Percentiles rank a stretch among this genome's conserved stretches.
Evolutionary conservation across 2,888 invertebrate species (phyloP).

Genomic region (Spialia ferax): DNA sequence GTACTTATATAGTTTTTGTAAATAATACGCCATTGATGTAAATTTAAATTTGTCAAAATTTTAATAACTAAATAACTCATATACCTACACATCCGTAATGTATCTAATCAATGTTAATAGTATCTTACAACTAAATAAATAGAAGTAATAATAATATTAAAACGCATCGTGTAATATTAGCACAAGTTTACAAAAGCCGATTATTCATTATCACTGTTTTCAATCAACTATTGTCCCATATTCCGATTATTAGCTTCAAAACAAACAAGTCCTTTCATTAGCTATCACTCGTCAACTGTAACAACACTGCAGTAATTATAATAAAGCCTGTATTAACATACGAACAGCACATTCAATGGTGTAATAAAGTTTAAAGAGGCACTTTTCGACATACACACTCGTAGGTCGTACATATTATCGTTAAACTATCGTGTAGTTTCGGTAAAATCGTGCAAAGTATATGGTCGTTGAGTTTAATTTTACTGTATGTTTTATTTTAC

Average conservation of each 20-base stretch:
- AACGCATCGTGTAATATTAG: not conserved
- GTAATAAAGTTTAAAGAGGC: conserved; percentile 37
- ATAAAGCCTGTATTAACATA: conserved; percentile 34
- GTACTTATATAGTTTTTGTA: too few relatives aligned
- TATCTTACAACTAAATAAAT: too few relatives aligned
- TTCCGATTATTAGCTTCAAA: conserved; percentile 5
- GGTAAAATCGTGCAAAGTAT: conserved; percentile 5
- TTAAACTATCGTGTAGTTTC: conserved; percentile 18
- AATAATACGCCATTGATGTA: too few relatives aligned
- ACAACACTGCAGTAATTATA: conserved; percentile 26
- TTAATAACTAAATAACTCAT: too few relatives aligned
- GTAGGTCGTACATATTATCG: conserved; percentile 34
- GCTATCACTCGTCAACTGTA: conserved; percentile 17
- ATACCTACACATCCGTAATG: too few relatives aligned
- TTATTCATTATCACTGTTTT: not conserved
- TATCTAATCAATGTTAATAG: too few relatives aligned
- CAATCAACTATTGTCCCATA: not conserved
- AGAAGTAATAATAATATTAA: not conserved
- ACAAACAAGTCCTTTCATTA: conserved; percentile 17
- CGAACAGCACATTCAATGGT: conserved; percentile 24
- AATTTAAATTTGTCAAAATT: too few relatives aligned
- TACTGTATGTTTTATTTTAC: not conserved
- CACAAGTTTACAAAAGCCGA: not conserved
- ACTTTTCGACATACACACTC: conserved; percentile 19
- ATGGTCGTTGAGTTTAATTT: not conserved